Percentiles rank a stretch among this genome's conserved stretches.
These are phyloP conservation scores for Halictus quadricinctus DNA, from an alignment of 2,888 invertebrate species.

Conservation along the genomic window DNA sequence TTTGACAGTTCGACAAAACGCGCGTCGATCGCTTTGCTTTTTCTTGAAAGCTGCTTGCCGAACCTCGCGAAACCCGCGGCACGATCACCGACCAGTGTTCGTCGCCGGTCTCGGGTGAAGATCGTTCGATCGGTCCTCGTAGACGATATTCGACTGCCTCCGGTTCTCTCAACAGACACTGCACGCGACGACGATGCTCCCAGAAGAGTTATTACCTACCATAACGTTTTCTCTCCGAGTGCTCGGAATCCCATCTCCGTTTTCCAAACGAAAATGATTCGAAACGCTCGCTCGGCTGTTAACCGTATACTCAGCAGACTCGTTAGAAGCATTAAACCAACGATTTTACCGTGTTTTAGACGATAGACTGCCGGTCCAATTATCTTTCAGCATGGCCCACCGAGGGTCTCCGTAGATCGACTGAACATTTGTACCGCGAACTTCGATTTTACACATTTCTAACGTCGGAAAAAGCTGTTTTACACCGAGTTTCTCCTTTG, in stretches of 20 bases:
- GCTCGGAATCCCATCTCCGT: background rate
- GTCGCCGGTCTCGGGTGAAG: background rate
- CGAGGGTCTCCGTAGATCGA: conserved; percentile 19
- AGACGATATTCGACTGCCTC: conserved; percentile 15
- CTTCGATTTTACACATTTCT: conserved; percentile 27
- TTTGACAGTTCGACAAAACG: too few relatives aligned
- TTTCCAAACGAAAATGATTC: background rate
- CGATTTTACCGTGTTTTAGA: conserved; percentile 1
- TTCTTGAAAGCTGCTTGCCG: background rate
- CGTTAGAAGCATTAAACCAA: background rate
- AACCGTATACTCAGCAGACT: background rate
- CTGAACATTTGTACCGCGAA: conserved; percentile 22
- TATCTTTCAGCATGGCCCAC: conserved; percentile 11
- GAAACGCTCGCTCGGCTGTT: background rate
- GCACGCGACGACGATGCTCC: background rate
- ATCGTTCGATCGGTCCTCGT: background rate
- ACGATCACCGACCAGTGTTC: conserved; percentile 21
- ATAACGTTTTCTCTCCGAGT: background rate
- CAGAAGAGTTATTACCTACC: background rate
- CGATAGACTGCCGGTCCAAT: conserved; percentile 26
- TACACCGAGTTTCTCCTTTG: background rate
- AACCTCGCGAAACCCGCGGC: background rate
- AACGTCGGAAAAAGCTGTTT: background rate
- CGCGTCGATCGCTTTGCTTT: background rate
- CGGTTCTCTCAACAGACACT: conserved; percentile 5